Evolutionary conservation across 2,113 vertebrate genomes (phyloP).

Genomic region (Cyanocitta stelleri): DNA sequence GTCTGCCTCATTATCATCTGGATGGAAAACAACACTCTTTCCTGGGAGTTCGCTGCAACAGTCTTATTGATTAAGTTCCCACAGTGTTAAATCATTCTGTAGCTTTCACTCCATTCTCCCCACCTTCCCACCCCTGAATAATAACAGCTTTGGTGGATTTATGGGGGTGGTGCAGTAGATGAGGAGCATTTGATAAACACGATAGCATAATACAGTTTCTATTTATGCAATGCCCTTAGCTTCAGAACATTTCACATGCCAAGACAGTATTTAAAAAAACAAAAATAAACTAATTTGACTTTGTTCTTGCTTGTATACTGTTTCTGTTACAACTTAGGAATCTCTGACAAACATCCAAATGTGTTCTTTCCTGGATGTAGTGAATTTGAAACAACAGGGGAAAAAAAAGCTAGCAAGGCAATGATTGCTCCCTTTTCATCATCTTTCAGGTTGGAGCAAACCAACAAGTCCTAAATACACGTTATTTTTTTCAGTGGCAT

Average conservation of each 20-base stretch:
- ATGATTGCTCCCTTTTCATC: background rate
- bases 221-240: slow-evolving; percentile 44
- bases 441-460: background rate
- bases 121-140: slow-evolving; percentile 72
- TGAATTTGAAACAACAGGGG: slow-evolving; percentile 27
- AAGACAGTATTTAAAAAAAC: slow-evolving; percentile 39
- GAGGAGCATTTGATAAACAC: slow-evolving; percentile 46
- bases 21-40: slow-evolving; percentile 78
- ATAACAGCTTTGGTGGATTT: slow-evolving; percentile 76
- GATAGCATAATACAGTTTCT: slow-evolving; percentile 31
- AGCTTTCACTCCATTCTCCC: slow-evolving; percentile 71
- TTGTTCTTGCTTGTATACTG: slow-evolving; percentile 30
- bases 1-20: slow-evolving; percentile 78
- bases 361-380: background rate
- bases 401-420: background rate
- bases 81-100: slow-evolving; percentile 80
- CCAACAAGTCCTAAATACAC: background rate
- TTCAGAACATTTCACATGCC: slow-evolving; percentile 21
- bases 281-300: slow-evolving; percentile 58
- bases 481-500: background rate
- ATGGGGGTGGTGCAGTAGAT: slow-evolving; percentile 59
- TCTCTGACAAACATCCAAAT: background rate
- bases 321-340: background rate
- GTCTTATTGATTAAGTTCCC: slow-evolving; percentile 81
- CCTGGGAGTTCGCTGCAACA: slow-evolving; percentile 72